phyloP scores from a whole-genome alignment of 2,797 vertebrate species.

The Dermochelys coriacea region DNA sequence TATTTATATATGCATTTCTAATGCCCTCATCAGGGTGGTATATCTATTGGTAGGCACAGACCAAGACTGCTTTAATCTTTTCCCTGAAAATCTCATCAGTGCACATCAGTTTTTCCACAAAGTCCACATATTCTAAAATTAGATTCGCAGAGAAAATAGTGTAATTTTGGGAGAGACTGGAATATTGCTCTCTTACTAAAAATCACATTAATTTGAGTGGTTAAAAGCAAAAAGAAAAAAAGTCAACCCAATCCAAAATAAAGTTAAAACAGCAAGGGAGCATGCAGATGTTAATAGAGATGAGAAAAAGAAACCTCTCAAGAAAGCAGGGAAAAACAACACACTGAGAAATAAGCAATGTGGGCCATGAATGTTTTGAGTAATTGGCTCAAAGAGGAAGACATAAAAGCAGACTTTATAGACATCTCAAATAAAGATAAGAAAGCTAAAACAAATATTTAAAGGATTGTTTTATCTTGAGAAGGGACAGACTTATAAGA shows the following conservation, averaged over 20 bases:
- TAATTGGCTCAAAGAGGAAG: not conserved
- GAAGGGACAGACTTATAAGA: not conserved
- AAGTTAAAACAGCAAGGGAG: not conserved
- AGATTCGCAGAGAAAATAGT: not conserved
- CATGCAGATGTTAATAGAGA: not conserved
- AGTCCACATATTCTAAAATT: not conserved
- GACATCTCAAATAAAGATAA: not conserved
- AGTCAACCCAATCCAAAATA: slow-evolving; percentile 12
- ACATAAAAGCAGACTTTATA: not conserved
- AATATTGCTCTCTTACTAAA: not conserved
- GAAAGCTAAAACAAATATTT: slow-evolving; percentile 59
- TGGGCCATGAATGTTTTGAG: not conserved
- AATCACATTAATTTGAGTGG: not conserved
- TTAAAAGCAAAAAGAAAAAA: slow-evolving; percentile 26
- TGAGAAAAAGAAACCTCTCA: not conserved
- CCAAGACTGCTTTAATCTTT: slow-evolving; percentile 36
- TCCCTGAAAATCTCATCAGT: not conserved
- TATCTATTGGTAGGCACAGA: not conserved
- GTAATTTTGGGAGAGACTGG: not conserved
- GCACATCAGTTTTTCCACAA: not conserved
- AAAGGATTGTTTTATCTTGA: slow-evolving; percentile 7
- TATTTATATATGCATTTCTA: slow-evolving; percentile 56
- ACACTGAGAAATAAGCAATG: not conserved
- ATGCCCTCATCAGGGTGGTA: not conserved
- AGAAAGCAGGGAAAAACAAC: not conserved